Evolutionary conservation across 2,888 invertebrate genomes (phyloP).

Genomic region (Agrochola litura): DNA sequence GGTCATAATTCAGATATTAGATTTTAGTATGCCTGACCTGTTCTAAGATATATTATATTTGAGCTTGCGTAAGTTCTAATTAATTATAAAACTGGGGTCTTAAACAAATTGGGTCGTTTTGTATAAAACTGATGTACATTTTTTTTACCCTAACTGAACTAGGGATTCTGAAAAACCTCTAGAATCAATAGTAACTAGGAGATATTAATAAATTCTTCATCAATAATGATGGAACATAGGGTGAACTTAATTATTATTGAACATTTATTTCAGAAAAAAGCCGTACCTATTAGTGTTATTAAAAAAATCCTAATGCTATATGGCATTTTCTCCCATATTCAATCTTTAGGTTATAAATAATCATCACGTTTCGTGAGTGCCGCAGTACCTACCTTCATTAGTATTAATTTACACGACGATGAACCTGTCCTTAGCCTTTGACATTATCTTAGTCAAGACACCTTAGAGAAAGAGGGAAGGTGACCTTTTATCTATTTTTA

Average conservation of each 20-base stretch:
- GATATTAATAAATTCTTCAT: not conserved
- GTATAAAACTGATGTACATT: not conserved
- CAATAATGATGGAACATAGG: not conserved
- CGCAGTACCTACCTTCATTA: not conserved
- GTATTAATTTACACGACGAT: not conserved
- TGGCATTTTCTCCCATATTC: not conserved
- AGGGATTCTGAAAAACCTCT: not conserved
- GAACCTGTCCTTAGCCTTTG: not conserved
- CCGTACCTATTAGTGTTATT: not conserved
- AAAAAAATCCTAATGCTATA: not conserved
- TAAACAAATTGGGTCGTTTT: not conserved
- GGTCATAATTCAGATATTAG: constrained; percentile 19
- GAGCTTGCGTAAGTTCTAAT: not conserved
- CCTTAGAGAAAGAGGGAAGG: not conserved
- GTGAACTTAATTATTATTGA: not conserved
- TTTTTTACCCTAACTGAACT: not conserved
- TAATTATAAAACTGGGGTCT: not conserved
- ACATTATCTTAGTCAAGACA: not conserved
- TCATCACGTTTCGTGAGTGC: not conserved
- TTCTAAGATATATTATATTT: not conserved
- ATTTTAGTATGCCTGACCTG: constrained; percentile 1
- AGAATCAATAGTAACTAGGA: not conserved
- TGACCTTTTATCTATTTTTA: not conserved
- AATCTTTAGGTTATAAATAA: constrained; percentile 1
- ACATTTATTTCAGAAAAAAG: not conserved